phyloP scores from a whole-genome alignment of 2,888 invertebrate genomes.

The Empis livida region DNA sequence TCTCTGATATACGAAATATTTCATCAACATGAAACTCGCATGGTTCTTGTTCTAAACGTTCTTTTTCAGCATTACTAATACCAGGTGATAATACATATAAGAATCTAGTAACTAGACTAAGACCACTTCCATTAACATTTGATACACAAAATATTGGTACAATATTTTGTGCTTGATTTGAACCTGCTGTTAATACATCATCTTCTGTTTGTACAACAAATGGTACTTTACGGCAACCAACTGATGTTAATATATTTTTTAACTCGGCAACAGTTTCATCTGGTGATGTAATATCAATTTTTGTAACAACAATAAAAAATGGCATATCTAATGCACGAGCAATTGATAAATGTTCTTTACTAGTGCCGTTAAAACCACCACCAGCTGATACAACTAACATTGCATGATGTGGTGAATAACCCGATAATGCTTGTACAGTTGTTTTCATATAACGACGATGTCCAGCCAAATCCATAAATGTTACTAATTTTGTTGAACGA shows the following conservation, averaged over 20 bases:
- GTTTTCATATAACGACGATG: constrained; percentile 92
- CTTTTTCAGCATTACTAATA: constrained; percentile 48
- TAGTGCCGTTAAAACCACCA: constrained; percentile 67
- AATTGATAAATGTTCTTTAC: constrained; percentile 83
- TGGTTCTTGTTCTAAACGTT: constrained; percentile 57
- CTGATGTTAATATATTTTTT: constrained; percentile 48
- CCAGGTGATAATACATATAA: constrained; percentile 69
- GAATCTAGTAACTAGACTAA: constrained; percentile 72
- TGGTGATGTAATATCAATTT: constrained; percentile 71
- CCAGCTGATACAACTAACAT: constrained; percentile 75
- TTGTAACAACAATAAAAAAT: constrained; percentile 87
- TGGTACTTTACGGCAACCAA: constrained; percentile 52
- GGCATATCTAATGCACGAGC: constrained; percentile 71
- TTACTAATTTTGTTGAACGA: constrained; percentile 81
- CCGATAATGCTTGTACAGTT: constrained; percentile 86
- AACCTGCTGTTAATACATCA: constrained; percentile 59
- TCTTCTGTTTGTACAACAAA: constrained; percentile 52
- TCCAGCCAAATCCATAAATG: constrained; percentile 91
- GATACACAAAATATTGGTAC: constrained; percentile 81
- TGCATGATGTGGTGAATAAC: constrained; percentile 84
- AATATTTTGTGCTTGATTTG: constrained; percentile 49
- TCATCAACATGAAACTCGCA: constrained; percentile 91
- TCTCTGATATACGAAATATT: constrained; percentile 72
- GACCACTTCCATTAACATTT: constrained; percentile 76
- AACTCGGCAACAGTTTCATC: constrained; percentile 42